These are phyloP conservation scores for Equus quagga DNA, from an alignment of 2,113 vertebrate genomes.

Conservation along the genomic window DNA sequence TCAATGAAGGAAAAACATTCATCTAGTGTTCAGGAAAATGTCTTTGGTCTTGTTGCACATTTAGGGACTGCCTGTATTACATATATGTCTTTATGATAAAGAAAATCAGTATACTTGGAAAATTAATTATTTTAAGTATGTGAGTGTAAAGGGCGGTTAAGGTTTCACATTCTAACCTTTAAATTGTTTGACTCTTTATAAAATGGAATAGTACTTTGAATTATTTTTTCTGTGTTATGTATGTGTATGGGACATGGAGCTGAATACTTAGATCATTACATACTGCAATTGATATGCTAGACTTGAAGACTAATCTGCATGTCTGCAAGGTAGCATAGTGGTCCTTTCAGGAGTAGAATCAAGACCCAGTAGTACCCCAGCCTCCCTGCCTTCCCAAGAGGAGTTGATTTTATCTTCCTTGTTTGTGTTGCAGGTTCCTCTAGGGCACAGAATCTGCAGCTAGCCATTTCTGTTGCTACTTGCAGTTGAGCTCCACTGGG, in stretches of 20 bases:
- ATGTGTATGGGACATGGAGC: background rate
- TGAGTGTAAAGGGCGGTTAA: background rate
- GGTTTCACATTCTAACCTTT: background rate
- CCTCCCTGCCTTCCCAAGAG: background rate
- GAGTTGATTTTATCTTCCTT: background rate
- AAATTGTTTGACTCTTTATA: slow-evolving; percentile 23
- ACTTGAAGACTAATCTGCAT: background rate
- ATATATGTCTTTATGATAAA: background rate
- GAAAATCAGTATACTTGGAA: background rate
- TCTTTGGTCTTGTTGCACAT: background rate
- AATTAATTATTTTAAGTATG: slow-evolving; percentile 11
- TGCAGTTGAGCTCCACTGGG: background rate
- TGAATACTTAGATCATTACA: background rate
- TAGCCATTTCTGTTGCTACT: background rate
- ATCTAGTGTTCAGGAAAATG: background rate
- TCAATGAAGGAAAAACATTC: slow-evolving; percentile 22
- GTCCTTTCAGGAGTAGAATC: background rate
- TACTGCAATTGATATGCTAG: background rate
- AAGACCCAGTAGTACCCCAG: background rate
- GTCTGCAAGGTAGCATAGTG: background rate
- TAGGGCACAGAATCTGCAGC: background rate
- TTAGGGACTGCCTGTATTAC: background rate
- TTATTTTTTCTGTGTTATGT: background rate
- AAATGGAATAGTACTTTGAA: background rate
- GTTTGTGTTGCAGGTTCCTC: background rate